Base-by-base conservation (phyloP, 2,797 vertebrate genomes). In the Coregonus suidteri region DNA sequence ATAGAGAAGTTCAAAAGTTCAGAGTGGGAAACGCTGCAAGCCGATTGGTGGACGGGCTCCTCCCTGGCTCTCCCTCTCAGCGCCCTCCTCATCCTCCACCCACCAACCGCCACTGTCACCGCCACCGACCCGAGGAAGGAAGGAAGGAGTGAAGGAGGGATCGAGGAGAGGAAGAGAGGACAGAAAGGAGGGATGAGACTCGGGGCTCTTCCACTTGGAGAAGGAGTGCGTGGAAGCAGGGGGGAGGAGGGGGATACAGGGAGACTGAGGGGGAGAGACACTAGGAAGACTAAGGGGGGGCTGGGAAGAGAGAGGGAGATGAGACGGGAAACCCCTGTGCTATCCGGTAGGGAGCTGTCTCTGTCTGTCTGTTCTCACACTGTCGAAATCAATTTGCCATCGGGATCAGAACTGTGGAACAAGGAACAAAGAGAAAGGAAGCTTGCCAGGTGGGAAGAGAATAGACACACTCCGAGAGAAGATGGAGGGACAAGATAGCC, bases 321-420 rank as follows among this genome's bases (percentile, higher is more conserved):
- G 31, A 34, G 31, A 34, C 31, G 3, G 31, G 31, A 34, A 84
- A 86, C 90, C 90, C 92, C 93, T 94, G 93, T 93, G 93, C 94
- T 95, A 95, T 95, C 94, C 94, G 92, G 59, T 62, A 62, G 59
- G n/a, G 91, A 94, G 96, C 94, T 94, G 95, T 95, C 93, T 95
- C 93, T 93, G 93, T 93, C 92, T 94, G 93, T 95, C 93, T 95
- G 94, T 96, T 96, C 95, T 99, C 97, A 99, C 96, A 99, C 98
- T 92, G 98, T 99, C 91, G 98, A 99, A 94, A 99, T 98, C 96
- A 99, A 97, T 94, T 98, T 98, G 95, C 97, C 96, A 93, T 97
- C 97, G 95, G 87, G 96, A 84, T 97, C 97, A 95, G 87, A 96
- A 84, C 98, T 99, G 97, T 88, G 94, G 92, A 96, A 97, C 95